Evolutionary conservation across 2,113 vertebrate genomes (phyloP), one percentile per base, ranked within the genome.

Genomic region (Zapus hudsonius): DNA sequence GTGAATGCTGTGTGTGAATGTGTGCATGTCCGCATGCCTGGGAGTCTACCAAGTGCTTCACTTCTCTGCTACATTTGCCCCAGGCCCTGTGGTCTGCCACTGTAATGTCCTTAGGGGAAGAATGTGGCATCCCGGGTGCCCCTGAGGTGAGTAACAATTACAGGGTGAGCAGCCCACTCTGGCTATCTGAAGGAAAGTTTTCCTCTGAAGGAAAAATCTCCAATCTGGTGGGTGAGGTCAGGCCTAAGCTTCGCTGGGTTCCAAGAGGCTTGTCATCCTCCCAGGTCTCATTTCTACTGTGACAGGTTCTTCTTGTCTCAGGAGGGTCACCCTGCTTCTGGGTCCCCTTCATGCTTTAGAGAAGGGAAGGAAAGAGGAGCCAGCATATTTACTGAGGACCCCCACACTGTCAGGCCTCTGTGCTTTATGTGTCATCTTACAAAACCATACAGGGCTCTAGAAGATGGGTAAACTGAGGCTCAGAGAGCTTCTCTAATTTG

Each of bases 381-480:
- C 40, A 19, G 27, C 59, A 7, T 40, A 55, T 61, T 87, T 92
- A 90, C 20, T 70, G 22, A 82, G 25, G 42, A 31, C 12, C 36
- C 52, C 57, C n/a, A 63, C 67, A 74, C 70, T 76, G 33, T 8
- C 19, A n/a, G 70, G 57, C 22, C 44, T 76, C 44, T 78, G 15
- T 59, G 84, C 20, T 94, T 75, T 92, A 44, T 27, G 16, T 88
- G 10, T 47, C 84, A 67, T 44, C 69, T 88, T 66, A 74, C 70
- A 87, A 82, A 95, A 72, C 31, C 23, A 79, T 12, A 80, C 17
- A 67, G 36, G 84, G 20, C 29, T 84, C 38, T 87, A 63, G 11
- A n/a, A n/a, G 42, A 38, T 42, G 13, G 80, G 31, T 84, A 74
- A 92, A 93, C 44, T 25, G 76, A 84, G 83, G 59, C 79, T 85